Evolutionary conservation across 2,113 vertebrate genomes (phyloP).

Genomic region (Octodon degus): DNA sequence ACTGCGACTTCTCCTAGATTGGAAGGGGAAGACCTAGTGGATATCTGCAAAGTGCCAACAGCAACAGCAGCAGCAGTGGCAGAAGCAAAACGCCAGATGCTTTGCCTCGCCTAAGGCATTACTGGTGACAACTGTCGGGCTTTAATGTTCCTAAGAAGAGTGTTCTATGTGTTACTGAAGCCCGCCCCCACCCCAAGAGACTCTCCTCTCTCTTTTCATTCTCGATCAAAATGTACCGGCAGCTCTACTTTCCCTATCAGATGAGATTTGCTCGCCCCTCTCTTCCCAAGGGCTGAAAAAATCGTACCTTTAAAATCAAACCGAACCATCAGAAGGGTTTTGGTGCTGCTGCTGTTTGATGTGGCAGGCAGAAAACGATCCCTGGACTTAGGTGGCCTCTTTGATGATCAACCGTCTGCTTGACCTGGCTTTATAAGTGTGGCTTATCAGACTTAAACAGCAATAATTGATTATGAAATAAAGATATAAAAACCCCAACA

Average conservation of each 20-base stretch:
- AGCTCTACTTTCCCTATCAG: not conserved
- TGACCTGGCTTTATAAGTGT: not conserved
- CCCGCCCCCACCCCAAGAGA: not conserved
- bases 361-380: rapidly evolving
- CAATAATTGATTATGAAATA: constrained; percentile 39
- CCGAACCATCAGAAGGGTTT: not conserved
- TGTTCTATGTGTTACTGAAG: not conserved
- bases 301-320: not conserved
- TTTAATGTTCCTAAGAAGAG: not conserved
- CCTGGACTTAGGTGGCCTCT: not conserved
- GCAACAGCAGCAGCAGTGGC: not conserved
- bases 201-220: not conserved
- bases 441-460: not conserved
- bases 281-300: not conserved
- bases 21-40: not conserved
- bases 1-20: not conserved
- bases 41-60: no score
- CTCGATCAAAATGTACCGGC: constrained; percentile 1
- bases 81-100: not conserved
- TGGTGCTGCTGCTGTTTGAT: rapidly evolving
- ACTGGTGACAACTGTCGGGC: not conserved
- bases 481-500: not conserved
- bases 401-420: not conserved
- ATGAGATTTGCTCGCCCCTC: constrained; percentile 12
- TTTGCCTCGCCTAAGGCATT: not conserved